Evolutionary conservation across 2,888 invertebrate species (phyloP).

Genomic region (Teinopalpus imperialis): DNA sequence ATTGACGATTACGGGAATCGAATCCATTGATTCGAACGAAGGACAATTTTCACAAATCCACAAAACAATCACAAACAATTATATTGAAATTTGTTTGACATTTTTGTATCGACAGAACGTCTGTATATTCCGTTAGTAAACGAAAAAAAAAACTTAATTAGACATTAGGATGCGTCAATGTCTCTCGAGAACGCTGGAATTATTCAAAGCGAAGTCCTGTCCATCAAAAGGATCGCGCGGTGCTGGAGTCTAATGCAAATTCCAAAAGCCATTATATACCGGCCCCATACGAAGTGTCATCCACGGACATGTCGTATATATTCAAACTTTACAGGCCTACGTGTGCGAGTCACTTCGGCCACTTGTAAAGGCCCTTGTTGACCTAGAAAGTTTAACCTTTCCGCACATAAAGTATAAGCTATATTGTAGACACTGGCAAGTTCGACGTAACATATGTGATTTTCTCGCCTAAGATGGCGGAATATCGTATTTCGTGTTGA

Average conservation of each 20-base stretch:
- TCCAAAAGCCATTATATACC: conserved; percentile 19
- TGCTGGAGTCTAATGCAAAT: conserved; percentile 27
- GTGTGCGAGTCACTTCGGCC: conserved; percentile 12
- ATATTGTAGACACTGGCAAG: conserved; percentile 10
- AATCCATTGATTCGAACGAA: too few relatives aligned
- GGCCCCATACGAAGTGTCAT: conserved; percentile 1
- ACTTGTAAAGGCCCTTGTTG: conserved; percentile 24
- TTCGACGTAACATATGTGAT: conserved; percentile 11
- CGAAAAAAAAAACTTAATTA: too few relatives aligned
- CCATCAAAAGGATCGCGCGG: conserved; percentile 8
- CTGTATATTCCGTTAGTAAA: too few relatives aligned
- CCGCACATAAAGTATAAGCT: conserved; percentile 14
- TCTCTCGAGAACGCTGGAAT: conserved; percentile 29
- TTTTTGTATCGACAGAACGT: too few relatives aligned
- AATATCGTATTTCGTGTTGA: background rate
- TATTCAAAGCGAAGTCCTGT: conserved; percentile 27
- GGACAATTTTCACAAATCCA: too few relatives aligned
- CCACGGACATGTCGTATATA: conserved; percentile 3
- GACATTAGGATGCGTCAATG: too few relatives aligned
- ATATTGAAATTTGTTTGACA: too few relatives aligned
- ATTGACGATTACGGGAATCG: too few relatives aligned
- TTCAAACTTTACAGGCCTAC: conserved; percentile 15
- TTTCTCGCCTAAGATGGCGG: background rate
- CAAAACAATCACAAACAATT: too few relatives aligned
- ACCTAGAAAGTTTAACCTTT: conserved; percentile 24